Conservation (phyloP, 2,888 invertebrate species). For the Eilema griseolum region DNA sequence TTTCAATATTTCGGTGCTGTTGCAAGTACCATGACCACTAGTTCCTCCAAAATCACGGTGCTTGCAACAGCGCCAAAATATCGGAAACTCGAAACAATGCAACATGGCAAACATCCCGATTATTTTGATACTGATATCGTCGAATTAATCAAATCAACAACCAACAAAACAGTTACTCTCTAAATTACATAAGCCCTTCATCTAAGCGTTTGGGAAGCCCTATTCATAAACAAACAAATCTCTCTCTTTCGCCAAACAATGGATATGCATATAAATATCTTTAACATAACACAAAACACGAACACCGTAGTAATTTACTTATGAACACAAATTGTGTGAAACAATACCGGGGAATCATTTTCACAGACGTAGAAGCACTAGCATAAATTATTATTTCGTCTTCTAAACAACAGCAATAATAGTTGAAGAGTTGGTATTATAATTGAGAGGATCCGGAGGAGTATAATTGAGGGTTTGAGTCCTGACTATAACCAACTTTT, state of each 20-base stretch:
- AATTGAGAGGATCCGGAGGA: no score
- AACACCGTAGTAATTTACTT: conserved; percentile 39
- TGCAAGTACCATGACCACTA: no score
- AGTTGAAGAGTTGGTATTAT: no score
- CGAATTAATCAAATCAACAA: not conserved
- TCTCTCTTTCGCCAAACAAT: conserved; percentile 24
- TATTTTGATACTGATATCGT: no score
- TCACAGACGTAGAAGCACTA: conserved; percentile 30
- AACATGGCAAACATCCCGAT: no score
- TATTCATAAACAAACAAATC: conserved; percentile 22
- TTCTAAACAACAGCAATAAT: conserved; percentile 33
- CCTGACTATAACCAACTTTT: conserved; percentile 8
- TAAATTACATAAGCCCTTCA: conserved; percentile 16
- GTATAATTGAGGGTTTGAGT: conserved; percentile 27
- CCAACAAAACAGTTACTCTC: not conserved
- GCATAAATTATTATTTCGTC: conserved; percentile 43
- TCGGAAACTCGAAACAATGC: no score
- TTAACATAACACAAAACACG: conserved; percentile 27
- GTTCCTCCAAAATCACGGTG: no score
- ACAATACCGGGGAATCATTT: conserved; percentile 39
- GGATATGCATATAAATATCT: conserved; percentile 15
- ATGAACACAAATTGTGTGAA: conserved; percentile 41
- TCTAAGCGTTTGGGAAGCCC: conserved; percentile 9
- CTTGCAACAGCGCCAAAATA: no score
- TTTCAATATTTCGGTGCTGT: no score